Evolutionary conservation across 1,140 invertebrate species (phyloP), one percentile per base, ranked within the genome.

Genomic region (Propsilocerus akamusi): DNA sequence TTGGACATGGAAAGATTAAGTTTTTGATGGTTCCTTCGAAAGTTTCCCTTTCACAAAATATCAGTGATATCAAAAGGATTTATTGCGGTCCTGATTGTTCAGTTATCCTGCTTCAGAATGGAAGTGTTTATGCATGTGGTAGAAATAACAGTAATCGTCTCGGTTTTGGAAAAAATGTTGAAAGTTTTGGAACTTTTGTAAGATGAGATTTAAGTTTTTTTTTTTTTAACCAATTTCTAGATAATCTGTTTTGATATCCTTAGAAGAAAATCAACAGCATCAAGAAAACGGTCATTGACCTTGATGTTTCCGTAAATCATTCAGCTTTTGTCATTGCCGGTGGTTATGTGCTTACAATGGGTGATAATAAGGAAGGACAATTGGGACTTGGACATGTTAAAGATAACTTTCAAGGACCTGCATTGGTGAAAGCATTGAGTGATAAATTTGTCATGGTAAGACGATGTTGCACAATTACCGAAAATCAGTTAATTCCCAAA

Each of bases 81-180:
- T 66, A 68, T 57, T 80, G 78, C 58, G 80, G 81, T 3, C 65
- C 67, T 0, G 76, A 85, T 58, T 74, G 71, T 6, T 80, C 77
- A 0, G 74, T 78, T 49, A 66, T 82, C n/a, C 62, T 85, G 3
- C 78, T 79, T 14, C 67, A 74, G 49, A 69, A 71, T 50, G 80
- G 78, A n/a, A 66, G 68, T 24, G 55, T 84, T 23, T 72, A 76
- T 41, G 76, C 74, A 11, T 81, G 78, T 64, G 83, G 83, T 22
- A 73, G 65, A 46, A 86, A 86, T 59, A 63, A 69, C 26, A 65
- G 74, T 56, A 84, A 83, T 57, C 82, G 82, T 62, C 67, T 86
- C 1, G 82, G 79, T 23, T 65, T 85, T 11, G 70, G 72, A 52
- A 68, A 67, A 49, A 58, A 59, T 11, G 25, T 56, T 5, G 47